Evolutionary conservation across 2,797 vertebrate species (phyloP).

Genomic region (Smutsia gigantea): DNA sequence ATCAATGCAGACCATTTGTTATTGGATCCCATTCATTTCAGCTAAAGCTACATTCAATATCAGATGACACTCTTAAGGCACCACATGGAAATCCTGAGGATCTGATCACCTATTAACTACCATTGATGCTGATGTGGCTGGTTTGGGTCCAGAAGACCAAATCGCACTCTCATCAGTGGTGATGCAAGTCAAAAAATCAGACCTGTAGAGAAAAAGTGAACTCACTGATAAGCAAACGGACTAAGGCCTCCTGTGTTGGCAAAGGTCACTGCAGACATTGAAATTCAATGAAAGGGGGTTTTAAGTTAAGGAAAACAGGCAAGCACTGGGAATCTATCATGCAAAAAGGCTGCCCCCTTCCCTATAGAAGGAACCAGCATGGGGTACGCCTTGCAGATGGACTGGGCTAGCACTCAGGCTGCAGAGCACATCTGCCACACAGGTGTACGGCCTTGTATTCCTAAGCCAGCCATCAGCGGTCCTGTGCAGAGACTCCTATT

Average conservation of each 20-base stretch:
- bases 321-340: constrained; percentile 64
- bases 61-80: constrained; percentile 48
- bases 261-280: constrained; percentile 77
- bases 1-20: constrained; percentile 71
- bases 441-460: constrained; percentile 70
- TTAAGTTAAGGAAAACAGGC: constrained; percentile 73
- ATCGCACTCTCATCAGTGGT: constrained; percentile 25
- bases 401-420: not conserved
- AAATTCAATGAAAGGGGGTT: constrained; percentile 77
- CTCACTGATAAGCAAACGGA: constrained; percentile 60
- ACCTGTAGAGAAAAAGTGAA: constrained; percentile 42
- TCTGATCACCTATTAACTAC: constrained; percentile 72
- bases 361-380: constrained; percentile 72
- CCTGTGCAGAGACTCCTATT: constrained; percentile 23
- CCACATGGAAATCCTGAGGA: constrained; percentile 61
- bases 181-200: constrained; percentile 56
- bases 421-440: constrained; percentile 73
- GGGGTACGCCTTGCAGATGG: constrained; percentile 68
- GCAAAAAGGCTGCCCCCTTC: constrained; percentile 63
- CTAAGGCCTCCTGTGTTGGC: constrained; percentile 60
- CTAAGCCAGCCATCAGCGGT: constrained; percentile 1
- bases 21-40: constrained; percentile 69
- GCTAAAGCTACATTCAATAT: constrained; percentile 66
- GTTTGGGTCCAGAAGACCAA: constrained; percentile 40
- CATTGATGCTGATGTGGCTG: constrained; percentile 57